Evolutionary conservation across 2,888 invertebrate species (phyloP).

Genomic region (Didymodactylos carnosus): DNA sequence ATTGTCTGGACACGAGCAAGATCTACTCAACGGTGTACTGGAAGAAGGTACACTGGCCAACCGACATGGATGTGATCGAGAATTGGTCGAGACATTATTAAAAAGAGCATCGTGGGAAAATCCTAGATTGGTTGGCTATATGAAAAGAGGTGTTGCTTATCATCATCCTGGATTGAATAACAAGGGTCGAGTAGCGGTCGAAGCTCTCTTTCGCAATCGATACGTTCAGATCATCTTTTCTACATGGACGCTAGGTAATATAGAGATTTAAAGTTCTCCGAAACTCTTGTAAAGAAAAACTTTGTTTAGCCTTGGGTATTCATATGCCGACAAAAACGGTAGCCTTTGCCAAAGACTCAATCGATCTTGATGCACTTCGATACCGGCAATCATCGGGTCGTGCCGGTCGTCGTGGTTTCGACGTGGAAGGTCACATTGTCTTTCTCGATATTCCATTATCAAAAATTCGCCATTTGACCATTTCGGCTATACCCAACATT

Average conservation of each 20-base stretch:
- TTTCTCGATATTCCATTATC: neutral
- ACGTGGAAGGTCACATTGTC: constrained; percentile 3
- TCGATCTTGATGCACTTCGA: constrained; percentile 6
- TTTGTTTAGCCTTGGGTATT: constrained; percentile 8
- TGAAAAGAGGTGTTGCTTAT: neutral
- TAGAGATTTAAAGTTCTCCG: too few species aligned
- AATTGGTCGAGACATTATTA: neutral
- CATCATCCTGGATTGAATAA: neutral
- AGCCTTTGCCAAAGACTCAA: constrained; percentile 6
- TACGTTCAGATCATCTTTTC: neutral
- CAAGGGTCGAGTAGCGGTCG: neutral
- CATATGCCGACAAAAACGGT: constrained; percentile 15
- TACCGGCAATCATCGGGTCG: constrained; percentile 13
- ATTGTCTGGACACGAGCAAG: neutral
- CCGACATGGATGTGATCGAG: neutral
- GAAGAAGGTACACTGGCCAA: neutral
- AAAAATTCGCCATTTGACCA: neutral
- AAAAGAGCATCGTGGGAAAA: neutral
- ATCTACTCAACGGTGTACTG: neutral
- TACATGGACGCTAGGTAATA: neutral
- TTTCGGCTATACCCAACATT: neutral
- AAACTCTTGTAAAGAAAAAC: too few species aligned
- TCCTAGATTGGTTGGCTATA: neutral
- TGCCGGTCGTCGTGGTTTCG: constrained; percentile 14
- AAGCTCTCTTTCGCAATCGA: neutral